Evolutionary conservation across 2,888 invertebrate genomes (phyloP), one percentile per base, ranked within the genome.

Genomic region (Panzeria rudis): DNA sequence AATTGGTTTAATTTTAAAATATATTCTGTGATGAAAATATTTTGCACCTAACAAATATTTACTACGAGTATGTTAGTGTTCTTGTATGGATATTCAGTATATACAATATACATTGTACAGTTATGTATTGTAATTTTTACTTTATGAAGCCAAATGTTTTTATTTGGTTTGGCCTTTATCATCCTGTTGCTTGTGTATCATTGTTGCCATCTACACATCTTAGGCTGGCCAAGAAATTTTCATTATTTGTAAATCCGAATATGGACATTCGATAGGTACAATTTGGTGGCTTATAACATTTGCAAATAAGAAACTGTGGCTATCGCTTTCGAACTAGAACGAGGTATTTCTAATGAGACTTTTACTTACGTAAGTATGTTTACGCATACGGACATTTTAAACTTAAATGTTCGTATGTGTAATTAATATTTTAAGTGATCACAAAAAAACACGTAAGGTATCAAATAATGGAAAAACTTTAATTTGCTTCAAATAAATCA

Each of bases 151-250:
- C 17, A 47, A 17, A 8, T 17, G 47, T 8, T 47, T 47, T 47
- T 15, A 17, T 47, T 17, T 17, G 17, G 9, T 17, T 17, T 17
- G 17, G 47, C 47, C 47, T 17, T 17, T 44, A 15, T 6, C n/a
- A n/a, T 44, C 44, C 44, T 44, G 44, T 44, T 44, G 44, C 44
- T 44, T 44, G 44, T n/a, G n/a, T 44, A n/a, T n/a, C 44, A 44
- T n/a, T 44, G 6, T 44, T 44, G 44, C n/a, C 44, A 41, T 41
- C 41, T 15, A 15, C 13, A 44, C 44, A 44, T n/a, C n/a, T 44
- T 44, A n/a, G n/a, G n/a, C n/a, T 44, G n/a, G 44, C n/a, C 44
- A 44, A 15, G 44, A 44, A 44, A 44, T 44, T 44, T 44, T 44
- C 15, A 44, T 44, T n/a, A 44, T 44, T 44, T 44, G 2, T 38